A percentile compares a stretch with the other conserved stretches of the same genome.
These are phyloP conservation scores for Hyppa rectilinea DNA, from an alignment of 2,888 invertebrate species.

Conservation along the genomic window DNA sequence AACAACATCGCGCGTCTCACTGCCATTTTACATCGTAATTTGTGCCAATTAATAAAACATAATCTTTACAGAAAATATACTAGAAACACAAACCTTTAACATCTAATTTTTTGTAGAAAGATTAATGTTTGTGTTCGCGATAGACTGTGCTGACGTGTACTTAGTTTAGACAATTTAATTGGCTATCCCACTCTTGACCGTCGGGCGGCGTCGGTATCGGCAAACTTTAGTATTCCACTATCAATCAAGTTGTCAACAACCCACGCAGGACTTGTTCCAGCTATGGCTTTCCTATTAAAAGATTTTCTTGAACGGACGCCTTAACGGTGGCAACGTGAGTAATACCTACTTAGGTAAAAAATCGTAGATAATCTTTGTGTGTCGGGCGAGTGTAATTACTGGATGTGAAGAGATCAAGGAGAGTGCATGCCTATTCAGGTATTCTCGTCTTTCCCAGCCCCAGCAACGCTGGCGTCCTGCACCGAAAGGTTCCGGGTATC, in stretches of 20 bases:
- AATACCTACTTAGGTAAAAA: conserved; percentile 4
- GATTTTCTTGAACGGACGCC: conserved; percentile 25
- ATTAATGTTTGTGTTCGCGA: conserved; percentile 50
- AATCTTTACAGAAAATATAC: conserved; percentile 38
- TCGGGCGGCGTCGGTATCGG: conserved; percentile 26
- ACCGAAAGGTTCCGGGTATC: no score
- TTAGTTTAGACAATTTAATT: conserved; percentile 60
- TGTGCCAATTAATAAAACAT: conserved; percentile 39
- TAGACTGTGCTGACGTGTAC: conserved; percentile 28
- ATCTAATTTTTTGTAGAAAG: conserved; percentile 58
- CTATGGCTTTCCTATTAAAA: conserved; percentile 45
- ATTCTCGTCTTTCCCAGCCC: no score
- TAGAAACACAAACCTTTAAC: conserved; percentile 42
- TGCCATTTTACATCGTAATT: conserved; percentile 30
- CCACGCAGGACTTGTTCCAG: conserved; percentile 45
- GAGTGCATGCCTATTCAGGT: no score
- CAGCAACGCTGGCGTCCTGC: no score
- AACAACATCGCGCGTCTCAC: not conserved
- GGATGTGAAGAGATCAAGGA: no score
- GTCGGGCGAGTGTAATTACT: no score
- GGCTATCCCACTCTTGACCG: conserved; percentile 47
- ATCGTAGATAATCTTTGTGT: no score
- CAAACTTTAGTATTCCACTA: conserved; percentile 59
- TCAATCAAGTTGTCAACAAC: conserved; percentile 62
- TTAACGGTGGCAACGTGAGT: not conserved